These are phyloP conservation scores for Gymnoscelis rufifasciata DNA, from an alignment of 2,888 invertebrate genomes.

Conservation along the genomic window DNA sequence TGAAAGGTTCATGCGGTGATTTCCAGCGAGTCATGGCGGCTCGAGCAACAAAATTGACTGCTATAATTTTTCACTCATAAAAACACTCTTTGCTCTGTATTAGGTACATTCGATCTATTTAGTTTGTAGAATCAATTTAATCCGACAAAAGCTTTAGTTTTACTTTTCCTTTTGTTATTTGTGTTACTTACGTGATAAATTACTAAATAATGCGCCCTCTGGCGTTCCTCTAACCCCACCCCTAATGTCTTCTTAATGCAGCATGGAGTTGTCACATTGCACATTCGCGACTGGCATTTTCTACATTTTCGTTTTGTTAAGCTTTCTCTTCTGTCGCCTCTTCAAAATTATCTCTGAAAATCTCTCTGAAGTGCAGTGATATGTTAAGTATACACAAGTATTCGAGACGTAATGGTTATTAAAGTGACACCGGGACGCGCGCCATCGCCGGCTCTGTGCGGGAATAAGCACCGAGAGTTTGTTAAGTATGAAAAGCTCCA, in stretches of 20 bases:
- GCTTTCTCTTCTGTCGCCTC: constrained; percentile 36
- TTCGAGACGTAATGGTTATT: constrained; percentile 36
- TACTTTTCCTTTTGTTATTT: constrained; percentile 33
- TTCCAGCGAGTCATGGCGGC: constrained; percentile 54
- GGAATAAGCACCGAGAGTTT: constrained; percentile 52
- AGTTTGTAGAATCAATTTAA: constrained; percentile 7
- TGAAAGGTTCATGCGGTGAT: constrained; percentile 66
- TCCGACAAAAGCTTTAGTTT: background rate
- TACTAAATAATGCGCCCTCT: constrained; percentile 63
- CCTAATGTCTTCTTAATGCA: constrained; percentile 76
- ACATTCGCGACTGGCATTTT: constrained; percentile 56
- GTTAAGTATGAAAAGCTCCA: constrained; percentile 70
- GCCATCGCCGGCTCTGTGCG: constrained; percentile 38
- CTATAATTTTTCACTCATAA: constrained; percentile 24
- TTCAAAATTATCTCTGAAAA: constrained; percentile 29
- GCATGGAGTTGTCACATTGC: constrained; percentile 71
- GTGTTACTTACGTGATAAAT: constrained; percentile 58
- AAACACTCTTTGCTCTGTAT: constrained; percentile 13
- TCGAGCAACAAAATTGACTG: constrained; percentile 44
- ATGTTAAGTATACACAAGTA: constrained; percentile 35
- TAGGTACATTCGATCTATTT: constrained; percentile 6
- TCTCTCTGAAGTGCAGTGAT: constrained; percentile 28
- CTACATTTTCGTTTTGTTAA: constrained; percentile 43
- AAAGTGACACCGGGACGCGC: constrained; percentile 34
- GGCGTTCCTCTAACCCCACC: constrained; percentile 49